phyloP scores from a whole-genome alignment of 2,888 invertebrate genomes.

The Lasioglossum figueresi region DNA sequence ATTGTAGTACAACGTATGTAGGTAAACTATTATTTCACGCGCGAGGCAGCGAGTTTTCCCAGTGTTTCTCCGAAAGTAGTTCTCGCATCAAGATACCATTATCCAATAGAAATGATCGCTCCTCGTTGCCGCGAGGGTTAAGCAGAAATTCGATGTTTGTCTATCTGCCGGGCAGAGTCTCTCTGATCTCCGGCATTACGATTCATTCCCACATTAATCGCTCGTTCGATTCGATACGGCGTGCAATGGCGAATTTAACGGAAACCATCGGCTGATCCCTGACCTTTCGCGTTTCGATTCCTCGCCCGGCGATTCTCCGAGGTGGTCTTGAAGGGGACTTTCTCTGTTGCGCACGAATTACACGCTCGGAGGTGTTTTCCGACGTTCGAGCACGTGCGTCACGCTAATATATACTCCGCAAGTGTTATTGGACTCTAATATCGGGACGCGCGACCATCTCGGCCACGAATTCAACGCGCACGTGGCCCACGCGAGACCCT shows the following conservation, averaged over 20 bases:
- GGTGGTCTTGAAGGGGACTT: conserved; percentile 61
- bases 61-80: conserved; percentile 1
- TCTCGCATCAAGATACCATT: background rate
- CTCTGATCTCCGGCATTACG: background rate
- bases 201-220: conserved; percentile 21
- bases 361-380: conserved; percentile 67
- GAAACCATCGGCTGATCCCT: conserved; percentile 50
- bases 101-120: background rate
- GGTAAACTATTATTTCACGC: background rate
- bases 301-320: conserved; percentile 35
- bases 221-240: conserved; percentile 4
- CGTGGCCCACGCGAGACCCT: conserved; percentile 1
- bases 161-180: background rate
- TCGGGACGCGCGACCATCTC: background rate
- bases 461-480: conserved; percentile 28
- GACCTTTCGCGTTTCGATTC: conserved; percentile 60
- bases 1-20: background rate
- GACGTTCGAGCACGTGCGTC: conserved; percentile 63
- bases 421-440: conserved; percentile 20
- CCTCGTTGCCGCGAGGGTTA: conserved; percentile 2
- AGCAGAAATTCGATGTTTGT: background rate
- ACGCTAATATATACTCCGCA: conserved; percentile 35
- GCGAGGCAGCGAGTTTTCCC: background rate
- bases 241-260: conserved; percentile 28
- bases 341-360: conserved; percentile 65